These are phyloP conservation scores for Rhabdophis nuchalis DNA, from an alignment of 2,797 vertebrate species.

Conservation along the genomic window DNA sequence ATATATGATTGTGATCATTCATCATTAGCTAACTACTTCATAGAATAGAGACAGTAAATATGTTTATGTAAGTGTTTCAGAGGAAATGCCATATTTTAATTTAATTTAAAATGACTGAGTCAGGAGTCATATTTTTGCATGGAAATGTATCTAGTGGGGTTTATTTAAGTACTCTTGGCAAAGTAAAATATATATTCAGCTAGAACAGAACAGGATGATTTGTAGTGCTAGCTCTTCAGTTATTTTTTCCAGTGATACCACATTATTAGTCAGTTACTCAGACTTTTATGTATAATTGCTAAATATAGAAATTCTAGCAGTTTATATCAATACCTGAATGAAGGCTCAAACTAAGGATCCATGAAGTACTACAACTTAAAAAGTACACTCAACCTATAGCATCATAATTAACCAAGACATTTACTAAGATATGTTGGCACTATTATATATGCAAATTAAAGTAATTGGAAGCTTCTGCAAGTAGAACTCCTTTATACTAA, in stretches of 20 bases:
- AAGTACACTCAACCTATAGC: not conserved
- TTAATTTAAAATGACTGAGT: constrained; percentile 11
- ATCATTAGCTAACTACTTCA: not conserved
- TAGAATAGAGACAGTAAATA: not conserved
- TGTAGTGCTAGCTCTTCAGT: not conserved
- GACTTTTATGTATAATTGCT: constrained; percentile 52
- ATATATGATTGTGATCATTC: not conserved
- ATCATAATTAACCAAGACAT: too few relatives aligned
- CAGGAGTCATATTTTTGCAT: not conserved
- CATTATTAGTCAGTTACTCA: constrained; percentile 51
- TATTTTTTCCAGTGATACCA: not conserved
- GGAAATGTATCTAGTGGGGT: not conserved
- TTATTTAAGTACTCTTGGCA: not conserved
- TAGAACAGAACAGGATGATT: not conserved
- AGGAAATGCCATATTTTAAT: not conserved
- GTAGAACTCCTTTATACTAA: not conserved
- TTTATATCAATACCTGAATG: constrained; percentile 30
- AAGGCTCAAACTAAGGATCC: constrained; percentile 31
- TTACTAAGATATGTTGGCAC: not conserved
- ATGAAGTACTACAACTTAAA: constrained; percentile 39
- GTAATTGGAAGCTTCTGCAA: not conserved
- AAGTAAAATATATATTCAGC: not conserved
- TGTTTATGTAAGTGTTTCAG: not conserved
- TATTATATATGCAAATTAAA: not conserved
- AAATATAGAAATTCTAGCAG: constrained; percentile 42